phyloP scores from a whole-genome alignment of 2,113 vertebrate species.

The Tiliqua scincoides region DNA sequence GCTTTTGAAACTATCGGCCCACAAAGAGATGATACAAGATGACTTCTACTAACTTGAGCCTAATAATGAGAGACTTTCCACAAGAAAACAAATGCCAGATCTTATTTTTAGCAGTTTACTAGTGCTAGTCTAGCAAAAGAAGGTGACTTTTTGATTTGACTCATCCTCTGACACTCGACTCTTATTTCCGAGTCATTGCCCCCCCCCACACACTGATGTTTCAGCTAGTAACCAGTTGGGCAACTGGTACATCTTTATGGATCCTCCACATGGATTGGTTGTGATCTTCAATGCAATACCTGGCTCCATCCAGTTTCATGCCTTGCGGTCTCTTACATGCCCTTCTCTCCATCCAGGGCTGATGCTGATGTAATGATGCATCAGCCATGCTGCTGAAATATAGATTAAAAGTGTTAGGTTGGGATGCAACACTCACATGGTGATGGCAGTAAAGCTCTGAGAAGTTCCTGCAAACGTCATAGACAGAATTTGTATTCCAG shows the following conservation, averaged over 20 bases:
- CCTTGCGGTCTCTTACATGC: too few species aligned
- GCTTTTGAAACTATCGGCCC: background rate
- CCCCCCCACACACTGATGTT: background rate
- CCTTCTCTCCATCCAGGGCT: background rate
- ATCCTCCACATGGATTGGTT: background rate
- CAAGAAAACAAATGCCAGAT: background rate
- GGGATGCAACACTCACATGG: background rate
- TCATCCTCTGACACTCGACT: background rate
- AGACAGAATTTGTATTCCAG: background rate
- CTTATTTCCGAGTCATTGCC: background rate
- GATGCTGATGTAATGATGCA: background rate
- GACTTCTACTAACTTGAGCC: background rate
- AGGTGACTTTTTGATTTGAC: background rate
- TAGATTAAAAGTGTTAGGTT: background rate
- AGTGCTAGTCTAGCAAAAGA: background rate
- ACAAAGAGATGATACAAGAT: constrained; percentile 54
- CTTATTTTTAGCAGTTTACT: background rate
- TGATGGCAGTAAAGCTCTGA: background rate
- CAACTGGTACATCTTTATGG: background rate
- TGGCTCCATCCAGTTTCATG: background rate
- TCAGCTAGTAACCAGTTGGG: background rate
- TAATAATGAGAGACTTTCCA: background rate
- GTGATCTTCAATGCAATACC: background rate
- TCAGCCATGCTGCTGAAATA: background rate
- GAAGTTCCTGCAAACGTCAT: background rate